Conservation (phyloP, 2,113 vertebrate genomes). For the Speoplatyrhinus poulsoni region DNA sequence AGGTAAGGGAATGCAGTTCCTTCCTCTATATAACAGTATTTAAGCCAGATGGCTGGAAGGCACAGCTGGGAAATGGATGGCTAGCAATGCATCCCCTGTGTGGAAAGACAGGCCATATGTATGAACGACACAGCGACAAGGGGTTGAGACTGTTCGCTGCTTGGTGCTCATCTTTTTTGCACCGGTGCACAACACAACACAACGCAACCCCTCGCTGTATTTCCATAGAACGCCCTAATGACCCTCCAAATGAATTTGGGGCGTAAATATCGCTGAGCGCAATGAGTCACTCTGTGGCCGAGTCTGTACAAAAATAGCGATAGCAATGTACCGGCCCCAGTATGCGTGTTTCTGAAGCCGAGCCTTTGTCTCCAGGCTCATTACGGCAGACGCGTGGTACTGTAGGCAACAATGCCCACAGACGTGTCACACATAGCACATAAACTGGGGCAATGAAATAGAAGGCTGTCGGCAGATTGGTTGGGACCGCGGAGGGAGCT, state of each 20-base stretch:
- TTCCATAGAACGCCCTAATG: slow-evolving; percentile 39
- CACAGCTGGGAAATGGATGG: slow-evolving; percentile 41
- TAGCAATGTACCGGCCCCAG: slow-evolving; percentile 36
- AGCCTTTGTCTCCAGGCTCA: slow-evolving; percentile 40
- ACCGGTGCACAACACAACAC: neutral
- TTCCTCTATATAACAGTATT: slow-evolving; percentile 16
- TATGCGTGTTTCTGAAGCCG: slow-evolving; percentile 58
- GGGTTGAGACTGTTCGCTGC: neutral
- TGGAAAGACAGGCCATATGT: slow-evolving; percentile 9
- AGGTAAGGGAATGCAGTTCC: slow-evolving; percentile 32
- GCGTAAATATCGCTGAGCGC: slow-evolving; percentile 33
- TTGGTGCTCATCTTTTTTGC: slow-evolving; percentile 7
- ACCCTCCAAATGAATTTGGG: slow-evolving; percentile 20
- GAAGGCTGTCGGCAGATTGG: slow-evolving; percentile 39
- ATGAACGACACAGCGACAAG: neutral
- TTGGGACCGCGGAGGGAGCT: slow-evolving; percentile 33
- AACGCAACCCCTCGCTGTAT: slow-evolving; percentile 8
- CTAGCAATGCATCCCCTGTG: neutral
- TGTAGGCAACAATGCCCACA: slow-evolving; percentile 35
- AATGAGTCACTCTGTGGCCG: slow-evolving; percentile 26
- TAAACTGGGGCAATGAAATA: slow-evolving; percentile 58
- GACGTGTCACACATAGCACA: slow-evolving; percentile 43
- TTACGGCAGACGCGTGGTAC: slow-evolving; percentile 43
- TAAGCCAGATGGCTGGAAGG: slow-evolving; percentile 22
- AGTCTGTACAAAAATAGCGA: slow-evolving; percentile 33